Evolutionary conservation across 2,888 invertebrate genomes (phyloP).

Genomic region (Anoncus sp.): DNA sequence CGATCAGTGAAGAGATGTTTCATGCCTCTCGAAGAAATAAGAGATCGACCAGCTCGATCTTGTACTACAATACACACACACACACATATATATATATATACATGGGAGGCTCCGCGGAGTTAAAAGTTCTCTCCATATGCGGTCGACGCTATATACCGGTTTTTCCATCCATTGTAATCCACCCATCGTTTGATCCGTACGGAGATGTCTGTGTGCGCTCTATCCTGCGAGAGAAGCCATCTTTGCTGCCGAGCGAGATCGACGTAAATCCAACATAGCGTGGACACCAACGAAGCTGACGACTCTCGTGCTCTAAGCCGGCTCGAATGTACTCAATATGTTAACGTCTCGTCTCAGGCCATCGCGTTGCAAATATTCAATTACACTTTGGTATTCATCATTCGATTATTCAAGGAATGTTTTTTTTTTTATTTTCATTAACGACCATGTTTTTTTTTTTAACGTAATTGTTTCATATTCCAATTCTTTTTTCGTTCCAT

Average conservation of each 20-base stretch:
- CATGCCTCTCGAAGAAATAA: constrained; percentile 59
- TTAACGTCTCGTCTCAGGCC: constrained; percentile 14
- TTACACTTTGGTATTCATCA: constrained; percentile 19
- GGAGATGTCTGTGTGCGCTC: constrained; percentile 47
- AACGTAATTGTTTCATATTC: background rate
- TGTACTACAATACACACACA: constrained; percentile 28
- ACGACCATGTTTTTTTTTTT: background rate
- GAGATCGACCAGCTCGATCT: constrained; percentile 51
- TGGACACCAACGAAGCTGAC: constrained; percentile 52
- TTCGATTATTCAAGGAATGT: constrained; percentile 1
- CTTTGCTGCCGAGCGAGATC: constrained; percentile 30
- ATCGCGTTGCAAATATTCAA: constrained; percentile 12
- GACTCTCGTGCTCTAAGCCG: background rate
- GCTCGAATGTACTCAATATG: constrained; percentile 33
- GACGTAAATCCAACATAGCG: constrained; percentile 47
- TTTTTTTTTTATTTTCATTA: background rate
- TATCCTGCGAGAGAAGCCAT: constrained; percentile 39
- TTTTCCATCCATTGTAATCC: constrained; percentile 62
- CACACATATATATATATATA: constrained; percentile 1
- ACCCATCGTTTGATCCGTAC: constrained; percentile 53
- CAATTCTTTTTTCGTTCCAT: background rate
- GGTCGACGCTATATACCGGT: constrained; percentile 63
- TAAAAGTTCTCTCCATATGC: constrained; percentile 57
- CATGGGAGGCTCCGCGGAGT: constrained; percentile 34
- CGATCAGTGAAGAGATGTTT: constrained; percentile 53